Evolutionary conservation across 2,888 invertebrate species (phyloP), one percentile per base, ranked within the genome.

Genomic region (Asteroscopus sphinx): DNA sequence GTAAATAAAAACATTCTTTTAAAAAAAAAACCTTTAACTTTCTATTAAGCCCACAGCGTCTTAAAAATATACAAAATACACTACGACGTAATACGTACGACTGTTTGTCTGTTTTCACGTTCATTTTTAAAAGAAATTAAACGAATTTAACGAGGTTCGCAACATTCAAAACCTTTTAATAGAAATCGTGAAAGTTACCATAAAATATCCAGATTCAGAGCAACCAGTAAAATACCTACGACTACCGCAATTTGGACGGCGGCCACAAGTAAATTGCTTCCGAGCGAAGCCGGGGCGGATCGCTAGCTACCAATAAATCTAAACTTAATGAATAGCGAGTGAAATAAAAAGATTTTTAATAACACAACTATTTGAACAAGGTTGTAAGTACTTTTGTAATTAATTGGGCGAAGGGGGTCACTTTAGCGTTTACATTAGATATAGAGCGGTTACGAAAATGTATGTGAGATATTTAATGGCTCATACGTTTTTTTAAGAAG

Each of bases 341-440:
- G 41, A 56, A 58, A 35, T 46, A 54, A 63, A 70, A 55, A 60
- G 35, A 39, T 67, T 63, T 62, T 58, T 60, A 64, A 63, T 70
- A 67, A 70, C 58, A 67, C 44, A 63, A 64, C 39, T 73, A 59
- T 68, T 61, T 54, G 45, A 68, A 58, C 46, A 53, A 49, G 39
- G 36, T 44, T 33, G 56, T 56, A 35, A n/a, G 42, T 32, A 45
- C 55, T 40, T 54, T 35, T 2, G 25, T 64, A 61, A 70, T 73
- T 70, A 74, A 70, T 73, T 58, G 51, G 47, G 25, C 3, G 9
- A 45, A 44, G 54, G 45, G 47, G 42, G n/a, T n/a, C n/a, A n/a
- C n/a, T n/a, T n/a, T n/a, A n/a, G n/a, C n/a, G n/a, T n/a, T n/a
- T n/a, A n/a, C n/a, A n/a, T n/a, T n/a, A n/a, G n/a, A n/a, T n/a